Evolutionary conservation across 1,140 invertebrate species (phyloP), one percentile per base, ranked within the genome.

Genomic region (Cardiocondyla obscurior): DNA sequence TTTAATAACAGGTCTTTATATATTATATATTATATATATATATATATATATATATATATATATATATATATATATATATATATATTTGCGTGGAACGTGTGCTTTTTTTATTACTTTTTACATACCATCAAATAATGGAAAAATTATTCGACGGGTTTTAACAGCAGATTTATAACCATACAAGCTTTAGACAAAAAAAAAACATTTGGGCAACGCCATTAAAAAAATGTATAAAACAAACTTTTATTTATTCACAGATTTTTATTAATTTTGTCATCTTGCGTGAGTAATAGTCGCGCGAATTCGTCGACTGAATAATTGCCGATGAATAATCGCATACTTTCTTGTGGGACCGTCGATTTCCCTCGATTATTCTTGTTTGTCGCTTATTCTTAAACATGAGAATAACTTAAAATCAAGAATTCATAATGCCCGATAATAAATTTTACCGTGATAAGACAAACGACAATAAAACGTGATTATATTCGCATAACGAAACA

Each of bases 371-470:
- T 69, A 7, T 33, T 62, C 3, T 53, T 14, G n/a, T 4, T 62
- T 62, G 19, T 36, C 39, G 4, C 10, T 42, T 39, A 44, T 44
- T 14, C 10, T 14, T 22, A 6, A 2, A 22, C 25, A 7, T 5
- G 6, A 16, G 19, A 65, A 42, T 42, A 65, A 1, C 16, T 22
- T 30, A n/a, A 67, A 65, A 28, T 39, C 10, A 51, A 19, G 16
- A 33, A 33, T 76, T 62, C 33, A 46, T 30, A 30, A 74, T 46
- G 7, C 2, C n/a, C 8, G 4, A 14, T 19, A 0, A 1, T 65
- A 6, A 77, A 77, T 77, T 77, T 36, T 65, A 16, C 33, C 22
- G 22, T 25, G 22, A 67, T 69, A 67, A n/a, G n/a, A 69, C 62
- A 25, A 30, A 4, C 22, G 16, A 67, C 22, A 76, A 44, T 42